These are phyloP conservation scores for Abscondita cerata DNA, from an alignment of 2,888 invertebrate genomes.

Conservation along the genomic window DNA sequence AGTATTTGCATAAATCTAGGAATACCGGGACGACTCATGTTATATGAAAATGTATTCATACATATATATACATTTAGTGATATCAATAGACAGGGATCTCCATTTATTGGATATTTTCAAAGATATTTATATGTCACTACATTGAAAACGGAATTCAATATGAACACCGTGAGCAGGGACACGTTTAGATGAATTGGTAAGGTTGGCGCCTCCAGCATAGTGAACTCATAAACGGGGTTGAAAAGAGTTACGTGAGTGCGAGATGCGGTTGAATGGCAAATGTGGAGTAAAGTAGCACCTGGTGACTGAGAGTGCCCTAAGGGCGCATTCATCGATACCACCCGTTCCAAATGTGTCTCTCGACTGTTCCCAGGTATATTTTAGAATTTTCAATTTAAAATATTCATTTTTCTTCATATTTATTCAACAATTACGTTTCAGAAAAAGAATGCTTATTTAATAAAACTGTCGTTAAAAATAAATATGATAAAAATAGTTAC, in stretches of 20 bases:
- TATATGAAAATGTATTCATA: constrained; percentile 19
- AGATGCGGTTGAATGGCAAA: constrained; percentile 44
- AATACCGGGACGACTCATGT: constrained; percentile 20
- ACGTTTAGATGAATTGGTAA: constrained; percentile 30
- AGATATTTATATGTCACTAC: constrained; percentile 32
- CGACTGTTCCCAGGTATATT: too few relatives aligned
- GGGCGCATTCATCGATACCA: constrained; percentile 42
- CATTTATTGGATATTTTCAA: constrained; percentile 29
- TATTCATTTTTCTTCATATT: too few relatives aligned
- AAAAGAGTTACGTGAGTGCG: constrained; percentile 42
- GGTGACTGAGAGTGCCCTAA: constrained; percentile 40
- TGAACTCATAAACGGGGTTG: constrained; percentile 45
- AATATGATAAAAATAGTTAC: too few relatives aligned
- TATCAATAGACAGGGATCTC: constrained; percentile 26
- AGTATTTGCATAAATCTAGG: constrained; percentile 30
- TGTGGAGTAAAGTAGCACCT: constrained; percentile 42
- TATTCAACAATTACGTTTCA: too few relatives aligned
- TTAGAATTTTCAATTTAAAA: too few relatives aligned
- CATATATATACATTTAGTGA: constrained; percentile 19
- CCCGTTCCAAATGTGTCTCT: constrained; percentile 19
- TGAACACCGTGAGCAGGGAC: constrained; percentile 32
- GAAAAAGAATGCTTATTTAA: constrained; percentile 19
- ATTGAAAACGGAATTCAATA: constrained; percentile 32
- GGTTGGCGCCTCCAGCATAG: constrained; percentile 36
- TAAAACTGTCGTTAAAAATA: neutral